Evolutionary conservation across 2,888 invertebrate genomes (phyloP).

Genomic region (Congeria kusceri): DNA sequence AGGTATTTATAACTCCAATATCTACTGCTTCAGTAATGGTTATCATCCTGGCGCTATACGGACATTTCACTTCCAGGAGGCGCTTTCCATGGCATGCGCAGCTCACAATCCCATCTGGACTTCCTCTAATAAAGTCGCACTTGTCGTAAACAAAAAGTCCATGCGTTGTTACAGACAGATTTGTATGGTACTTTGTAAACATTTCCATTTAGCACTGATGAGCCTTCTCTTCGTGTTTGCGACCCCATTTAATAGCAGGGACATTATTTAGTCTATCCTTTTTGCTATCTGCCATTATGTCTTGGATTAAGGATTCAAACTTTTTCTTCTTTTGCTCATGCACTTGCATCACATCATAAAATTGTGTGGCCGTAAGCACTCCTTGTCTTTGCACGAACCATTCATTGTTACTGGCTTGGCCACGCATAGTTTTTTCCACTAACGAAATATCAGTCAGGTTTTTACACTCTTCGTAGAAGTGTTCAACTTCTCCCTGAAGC

Average conservation of each 20-base stretch:
- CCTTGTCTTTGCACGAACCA: neutral
- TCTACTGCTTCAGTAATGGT: constrained; percentile 2
- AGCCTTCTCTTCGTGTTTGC: neutral
- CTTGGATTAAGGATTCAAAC: no score
- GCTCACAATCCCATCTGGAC: constrained; percentile 10
- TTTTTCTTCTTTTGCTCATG: neutral
- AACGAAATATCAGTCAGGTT: no score
- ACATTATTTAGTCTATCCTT: neutral
- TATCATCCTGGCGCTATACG: neutral
- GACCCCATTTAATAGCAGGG: constrained; percentile 1
- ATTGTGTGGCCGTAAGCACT: neutral
- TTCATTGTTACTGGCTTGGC: neutral
- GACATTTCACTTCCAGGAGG: constrained; percentile 14
- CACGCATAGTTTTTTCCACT: neutral
- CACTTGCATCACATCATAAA: neutral
- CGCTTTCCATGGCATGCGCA: no score
- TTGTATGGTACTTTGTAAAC: neutral
- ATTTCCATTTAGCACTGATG: neutral
- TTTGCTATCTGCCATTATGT: neutral
- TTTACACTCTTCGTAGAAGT: no score
- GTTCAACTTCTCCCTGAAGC: no score
- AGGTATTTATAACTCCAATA: neutral
- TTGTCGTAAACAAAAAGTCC: neutral
- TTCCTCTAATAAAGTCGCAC: neutral
- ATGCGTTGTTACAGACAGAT: neutral